Percentiles rank a stretch among this genome's conserved stretches.
These are phyloP conservation scores for Zaprionus inermis DNA, from an alignment of 1,140 invertebrate genomes.

Conservation along the genomic window DNA sequence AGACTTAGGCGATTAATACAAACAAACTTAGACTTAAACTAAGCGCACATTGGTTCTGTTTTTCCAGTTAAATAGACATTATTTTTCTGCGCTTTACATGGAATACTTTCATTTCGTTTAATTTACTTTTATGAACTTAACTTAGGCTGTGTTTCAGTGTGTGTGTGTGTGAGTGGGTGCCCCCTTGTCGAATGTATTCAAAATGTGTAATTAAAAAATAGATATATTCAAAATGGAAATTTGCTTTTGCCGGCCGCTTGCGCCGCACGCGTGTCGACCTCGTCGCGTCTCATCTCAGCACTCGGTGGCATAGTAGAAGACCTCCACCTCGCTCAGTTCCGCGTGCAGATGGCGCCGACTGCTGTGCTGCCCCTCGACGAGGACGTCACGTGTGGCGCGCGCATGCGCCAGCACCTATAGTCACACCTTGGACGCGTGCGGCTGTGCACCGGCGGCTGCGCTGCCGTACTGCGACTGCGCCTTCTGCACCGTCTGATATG, in stretches of 20 bases:
- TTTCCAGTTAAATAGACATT: neutral
- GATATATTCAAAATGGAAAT: neutral
- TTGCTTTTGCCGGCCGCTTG: constrained; percentile 44
- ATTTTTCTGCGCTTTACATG: constrained; percentile 21
- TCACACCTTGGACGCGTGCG: constrained; percentile 83
- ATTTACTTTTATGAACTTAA: constrained; percentile 33
- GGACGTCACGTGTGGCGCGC: constrained; percentile 71
- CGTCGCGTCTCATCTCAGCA: constrained; percentile 44
- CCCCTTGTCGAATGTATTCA: constrained; percentile 34
- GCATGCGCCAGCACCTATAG: constrained; percentile 83
- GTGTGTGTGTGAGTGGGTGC: constrained; percentile 17
- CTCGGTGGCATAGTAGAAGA: constrained; percentile 81
- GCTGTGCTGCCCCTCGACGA: constrained; percentile 35
- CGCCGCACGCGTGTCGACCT: constrained; percentile 10
- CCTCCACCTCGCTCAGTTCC: constrained; percentile 69
- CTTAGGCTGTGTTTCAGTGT: constrained; percentile 16
- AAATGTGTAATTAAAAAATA: constrained; percentile 12
- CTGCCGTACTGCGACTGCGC: constrained; percentile 64
- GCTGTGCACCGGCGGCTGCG: constrained; percentile 61
- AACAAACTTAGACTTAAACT: constrained; percentile 29
- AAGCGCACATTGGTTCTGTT: constrained; percentile 34
- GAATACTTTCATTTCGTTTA: constrained; percentile 42
- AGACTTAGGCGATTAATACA: constrained; percentile 40
- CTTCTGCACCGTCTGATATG: constrained; percentile 77
- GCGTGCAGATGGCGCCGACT: constrained; percentile 8